These are phyloP conservation scores for Coremacera marginata DNA, from an alignment of 2,888 invertebrate genomes.

Conservation along the genomic window DNA sequence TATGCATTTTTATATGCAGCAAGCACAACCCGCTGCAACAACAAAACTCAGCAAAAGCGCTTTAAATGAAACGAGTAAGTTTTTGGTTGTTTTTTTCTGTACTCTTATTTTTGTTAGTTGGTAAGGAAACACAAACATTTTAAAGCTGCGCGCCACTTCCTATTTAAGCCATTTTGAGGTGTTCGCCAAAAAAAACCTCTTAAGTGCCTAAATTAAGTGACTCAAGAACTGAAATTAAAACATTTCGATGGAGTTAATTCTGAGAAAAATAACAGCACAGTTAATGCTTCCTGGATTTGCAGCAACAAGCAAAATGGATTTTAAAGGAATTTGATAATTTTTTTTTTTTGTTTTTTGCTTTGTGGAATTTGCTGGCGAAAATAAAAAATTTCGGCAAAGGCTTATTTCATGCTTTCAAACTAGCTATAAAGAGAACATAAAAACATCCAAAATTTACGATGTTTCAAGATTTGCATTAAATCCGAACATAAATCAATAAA, in stretches of 20 bases:
- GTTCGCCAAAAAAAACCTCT: slow-evolving; percentile 26
- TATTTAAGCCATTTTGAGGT: background rate
- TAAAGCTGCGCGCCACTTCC: too few species aligned
- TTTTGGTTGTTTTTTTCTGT: background rate
- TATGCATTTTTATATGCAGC: slow-evolving; percentile 44
- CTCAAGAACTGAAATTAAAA: slow-evolving; percentile 32
- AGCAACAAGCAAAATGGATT: background rate
- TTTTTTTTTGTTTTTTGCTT: background rate
- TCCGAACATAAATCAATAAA: background rate
- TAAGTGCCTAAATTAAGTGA: slow-evolving; percentile 33
- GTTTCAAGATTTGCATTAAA: background rate
- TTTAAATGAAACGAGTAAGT: slow-evolving; percentile 29
- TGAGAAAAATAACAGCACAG: background rate
- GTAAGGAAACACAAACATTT: background rate
- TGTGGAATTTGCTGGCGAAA: background rate
- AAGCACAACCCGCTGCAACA: slow-evolving; percentile 1
- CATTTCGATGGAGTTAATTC: slow-evolving; percentile 25
- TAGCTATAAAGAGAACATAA: background rate
- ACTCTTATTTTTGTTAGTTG: background rate
- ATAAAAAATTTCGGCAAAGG: background rate
- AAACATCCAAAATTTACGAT: background rate
- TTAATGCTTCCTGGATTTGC: background rate
- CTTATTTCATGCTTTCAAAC: background rate
- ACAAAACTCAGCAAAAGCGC: slow-evolving; percentile 5
- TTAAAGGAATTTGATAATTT: too few species aligned